Base-by-base conservation (phyloP, 2,888 invertebrate species). In the Linnaemya vulpina region DNA sequence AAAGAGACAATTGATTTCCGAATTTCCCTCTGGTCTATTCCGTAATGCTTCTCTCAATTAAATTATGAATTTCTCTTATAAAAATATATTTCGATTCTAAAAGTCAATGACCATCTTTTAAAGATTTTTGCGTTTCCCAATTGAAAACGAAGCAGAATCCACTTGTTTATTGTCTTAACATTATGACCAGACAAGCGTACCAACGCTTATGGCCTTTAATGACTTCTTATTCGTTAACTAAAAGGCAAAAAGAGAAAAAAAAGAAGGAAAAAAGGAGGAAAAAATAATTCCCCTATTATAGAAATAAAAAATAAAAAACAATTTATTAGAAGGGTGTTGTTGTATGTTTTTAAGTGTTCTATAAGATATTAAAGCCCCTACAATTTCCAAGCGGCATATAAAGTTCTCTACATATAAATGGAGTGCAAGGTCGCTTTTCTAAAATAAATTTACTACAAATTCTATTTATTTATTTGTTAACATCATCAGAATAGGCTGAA, bases 161-260 rank as follows among this genome's bases (percentile, higher is more conserved):
- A 77, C 63, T 76, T 77, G 82, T 83, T 83, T 83, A 67, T 77
- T 76, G 76, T 82, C 70, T 55, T 73, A 77, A 67, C 30, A 67
- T 67, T 38, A 38, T 46, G 62, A 43, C 70, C 77, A 73, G 60
- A 53, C 35, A 43, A 74, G n/a, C 68, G 55, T 53, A 55, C 17
- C 53, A 46, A 49, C 22, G 22, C 13, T 76, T 58, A 38, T 67
- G 60, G 60, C 5, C 49, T 25, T 49, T 51, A 68, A 40, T 13
- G 25, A 49, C 25, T 9, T 53, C 30, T 20, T 53, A n/a, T n/a
- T n/a, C n/a, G n/a, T n/a, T n/a, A 20, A 55, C 13, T 58, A n/a
- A 74, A 74, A 10, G 20, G 40, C 53, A 51, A 60, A 7, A 20
- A 4, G 43, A 51, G 20, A 40, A 55, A 49, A 67, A n/a, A 22